phyloP scores from a whole-genome alignment of 2,113 vertebrate genomes.

The Entelurus aequoreus region DNA sequence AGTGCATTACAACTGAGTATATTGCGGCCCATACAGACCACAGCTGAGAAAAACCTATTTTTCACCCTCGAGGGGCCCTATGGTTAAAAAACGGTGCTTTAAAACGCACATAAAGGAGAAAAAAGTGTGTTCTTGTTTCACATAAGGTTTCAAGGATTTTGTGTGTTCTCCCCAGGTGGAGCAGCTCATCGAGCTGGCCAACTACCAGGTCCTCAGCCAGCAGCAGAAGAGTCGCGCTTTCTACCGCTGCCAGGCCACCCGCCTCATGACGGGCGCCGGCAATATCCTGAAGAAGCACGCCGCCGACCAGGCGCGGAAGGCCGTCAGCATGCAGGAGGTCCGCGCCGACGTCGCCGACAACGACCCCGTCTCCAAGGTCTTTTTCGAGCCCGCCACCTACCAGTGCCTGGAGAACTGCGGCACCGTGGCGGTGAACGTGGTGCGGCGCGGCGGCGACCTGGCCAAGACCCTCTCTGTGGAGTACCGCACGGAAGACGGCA shows the following conservation, averaged over 20 bases:
- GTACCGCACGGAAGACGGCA: conserved; percentile 95
- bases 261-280: conserved; percentile 95
- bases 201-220: conserved; percentile 98
- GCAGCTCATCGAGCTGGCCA: conserved; percentile 95
- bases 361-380: conserved; percentile 87
- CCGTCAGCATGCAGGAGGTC: conserved; percentile 95
- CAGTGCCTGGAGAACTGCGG: conserved; percentile 98
- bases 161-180: conserved; percentile 69
- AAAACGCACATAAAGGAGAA: too few relatives aligned
- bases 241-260: conserved; percentile 95
- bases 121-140: too few relatives aligned
- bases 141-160: not conserved
- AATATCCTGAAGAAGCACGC: conserved; percentile 98
- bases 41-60: too few relatives aligned
- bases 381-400: conserved; percentile 91
- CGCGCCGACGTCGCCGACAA: conserved; percentile 81
- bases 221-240: conserved; percentile 98
- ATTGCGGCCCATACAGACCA: too few relatives aligned
- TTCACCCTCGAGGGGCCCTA: too few relatives aligned
- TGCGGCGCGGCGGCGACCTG: conserved; percentile 87
- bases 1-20: too few relatives aligned
- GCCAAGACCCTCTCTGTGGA: conserved; percentile 85
- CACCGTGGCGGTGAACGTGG: conserved; percentile 85
- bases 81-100: too few relatives aligned
- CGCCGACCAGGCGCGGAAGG: conserved; percentile 94